Conservation (phyloP, 2,797 vertebrate species). For the Phrynocephalus guinanensis region DNA sequence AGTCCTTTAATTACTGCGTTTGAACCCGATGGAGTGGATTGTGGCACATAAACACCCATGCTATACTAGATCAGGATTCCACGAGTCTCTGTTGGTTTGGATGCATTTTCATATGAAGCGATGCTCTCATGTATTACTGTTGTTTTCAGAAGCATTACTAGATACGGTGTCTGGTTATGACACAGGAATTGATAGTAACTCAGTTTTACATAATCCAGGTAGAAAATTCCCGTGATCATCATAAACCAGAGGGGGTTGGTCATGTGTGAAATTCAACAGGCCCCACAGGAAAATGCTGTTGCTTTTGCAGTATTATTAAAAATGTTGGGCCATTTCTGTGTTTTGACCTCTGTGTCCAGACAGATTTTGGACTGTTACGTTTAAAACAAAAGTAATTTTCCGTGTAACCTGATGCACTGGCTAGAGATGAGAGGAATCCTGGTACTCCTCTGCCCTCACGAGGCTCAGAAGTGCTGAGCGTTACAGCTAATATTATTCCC, state of each 20-base stretch:
- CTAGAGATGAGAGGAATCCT: no score
- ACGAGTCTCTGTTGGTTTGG: background rate
- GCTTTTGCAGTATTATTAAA: background rate
- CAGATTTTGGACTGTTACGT: background rate
- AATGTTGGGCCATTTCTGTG: no score
- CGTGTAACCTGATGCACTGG: background rate
- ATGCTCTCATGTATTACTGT: no score
- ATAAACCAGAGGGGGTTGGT: no score
- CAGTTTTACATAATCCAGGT: background rate
- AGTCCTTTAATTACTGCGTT: background rate
- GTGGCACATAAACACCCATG: background rate
- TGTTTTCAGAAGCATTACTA: background rate
- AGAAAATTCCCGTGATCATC: background rate
- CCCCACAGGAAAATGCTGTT: background rate
- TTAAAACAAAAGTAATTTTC: background rate
- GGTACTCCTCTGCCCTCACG: no score
- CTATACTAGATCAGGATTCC: background rate
- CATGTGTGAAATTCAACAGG: no score
- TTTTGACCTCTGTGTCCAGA: background rate
- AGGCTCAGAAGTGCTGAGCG: no score
- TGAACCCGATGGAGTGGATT: background rate
- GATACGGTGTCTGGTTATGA: background rate
- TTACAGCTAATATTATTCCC: background rate
- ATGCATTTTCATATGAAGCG: background rate
- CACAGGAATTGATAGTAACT: background rate